phyloP scores from a whole-genome alignment of 1,140 invertebrate species.

The Papilio polytes region DNA sequence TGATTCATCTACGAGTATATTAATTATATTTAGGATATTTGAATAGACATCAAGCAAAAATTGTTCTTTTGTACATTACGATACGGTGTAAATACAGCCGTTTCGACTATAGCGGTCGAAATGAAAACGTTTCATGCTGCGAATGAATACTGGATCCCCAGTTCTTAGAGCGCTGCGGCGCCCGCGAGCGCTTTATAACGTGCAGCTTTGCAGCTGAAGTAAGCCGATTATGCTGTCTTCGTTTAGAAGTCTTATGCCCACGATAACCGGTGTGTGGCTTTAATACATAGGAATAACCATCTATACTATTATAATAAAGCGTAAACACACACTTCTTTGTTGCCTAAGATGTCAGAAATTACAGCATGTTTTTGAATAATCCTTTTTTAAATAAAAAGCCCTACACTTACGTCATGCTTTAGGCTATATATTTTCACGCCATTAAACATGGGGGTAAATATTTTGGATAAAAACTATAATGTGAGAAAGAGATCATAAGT shows the following conservation, averaged over 20 bases:
- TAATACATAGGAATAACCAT: neutral
- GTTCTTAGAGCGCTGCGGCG: conserved; percentile 37
- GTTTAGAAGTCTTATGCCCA: neutral
- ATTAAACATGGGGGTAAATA: too few relatives aligned
- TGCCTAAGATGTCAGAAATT: too few relatives aligned
- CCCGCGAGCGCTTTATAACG: conserved; percentile 15
- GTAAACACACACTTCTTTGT: too few relatives aligned
- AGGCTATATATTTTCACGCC: too few relatives aligned
- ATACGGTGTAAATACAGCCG: conserved; percentile 31
- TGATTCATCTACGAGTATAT: too few relatives aligned
- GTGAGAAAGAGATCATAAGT: too few relatives aligned
- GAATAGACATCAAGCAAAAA: neutral
- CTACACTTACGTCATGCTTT: too few relatives aligned
- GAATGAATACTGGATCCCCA: conserved; percentile 43
- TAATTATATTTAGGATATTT: too few relatives aligned
- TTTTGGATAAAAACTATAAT: too few relatives aligned
- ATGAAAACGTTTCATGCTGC: conserved; percentile 42
- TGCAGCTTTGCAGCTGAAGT: conserved; percentile 30
- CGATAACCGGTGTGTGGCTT: neutral
- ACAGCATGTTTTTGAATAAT: too few relatives aligned
- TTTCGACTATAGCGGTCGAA: conserved; percentile 19
- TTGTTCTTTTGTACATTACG: neutral
- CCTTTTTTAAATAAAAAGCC: too few relatives aligned
- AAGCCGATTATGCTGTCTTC: conserved; percentile 31
- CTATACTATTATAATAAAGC: too few relatives aligned